Evolutionary conservation across 2,113 vertebrate species (phyloP).

Genomic region (Osmerus mordax): DNA sequence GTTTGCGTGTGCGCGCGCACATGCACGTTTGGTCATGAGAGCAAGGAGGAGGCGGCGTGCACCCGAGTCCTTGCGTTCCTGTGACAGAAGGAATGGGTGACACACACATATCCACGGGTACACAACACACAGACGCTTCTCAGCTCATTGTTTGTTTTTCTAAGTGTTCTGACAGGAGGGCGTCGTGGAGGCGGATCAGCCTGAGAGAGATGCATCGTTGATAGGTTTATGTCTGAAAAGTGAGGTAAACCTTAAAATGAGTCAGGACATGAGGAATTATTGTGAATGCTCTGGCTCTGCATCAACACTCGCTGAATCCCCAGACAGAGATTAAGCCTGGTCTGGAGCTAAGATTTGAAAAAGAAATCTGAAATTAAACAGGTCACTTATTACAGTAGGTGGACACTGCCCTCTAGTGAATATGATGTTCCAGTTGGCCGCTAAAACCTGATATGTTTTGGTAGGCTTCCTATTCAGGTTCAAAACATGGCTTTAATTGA

Average conservation of each 20-base stretch:
- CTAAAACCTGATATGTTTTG: no score
- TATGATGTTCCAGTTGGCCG: no score
- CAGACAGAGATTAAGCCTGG: neutral
- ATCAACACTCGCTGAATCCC: neutral
- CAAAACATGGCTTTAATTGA: no score
- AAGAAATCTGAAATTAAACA: no score
- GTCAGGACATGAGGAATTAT: constrained; percentile 32
- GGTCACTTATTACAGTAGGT: neutral
- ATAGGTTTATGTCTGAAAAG: constrained; percentile 30
- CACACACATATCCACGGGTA: constrained; percentile 30
- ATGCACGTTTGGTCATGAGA: no score
- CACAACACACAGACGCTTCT: constrained; percentile 31
- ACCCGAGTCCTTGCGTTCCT: constrained; percentile 21
- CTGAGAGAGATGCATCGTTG: constrained; percentile 46
- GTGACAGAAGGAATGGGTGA: constrained; percentile 31
- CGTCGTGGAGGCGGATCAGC: constrained; percentile 42
- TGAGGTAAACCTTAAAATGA: constrained; percentile 52
- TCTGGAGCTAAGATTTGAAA: neutral
- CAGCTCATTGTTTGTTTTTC: constrained; percentile 51
- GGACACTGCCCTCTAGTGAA: neutral
- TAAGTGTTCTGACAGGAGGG: constrained; percentile 37
- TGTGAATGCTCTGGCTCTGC: neutral
- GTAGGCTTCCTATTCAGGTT: no score
- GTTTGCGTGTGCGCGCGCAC: no score
- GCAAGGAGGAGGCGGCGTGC: neutral